A percentile compares a stretch with the other conserved stretches of the same genome.
Conservation (phyloP, 1,140 invertebrate species). For the Aphis craccivora region DNA sequence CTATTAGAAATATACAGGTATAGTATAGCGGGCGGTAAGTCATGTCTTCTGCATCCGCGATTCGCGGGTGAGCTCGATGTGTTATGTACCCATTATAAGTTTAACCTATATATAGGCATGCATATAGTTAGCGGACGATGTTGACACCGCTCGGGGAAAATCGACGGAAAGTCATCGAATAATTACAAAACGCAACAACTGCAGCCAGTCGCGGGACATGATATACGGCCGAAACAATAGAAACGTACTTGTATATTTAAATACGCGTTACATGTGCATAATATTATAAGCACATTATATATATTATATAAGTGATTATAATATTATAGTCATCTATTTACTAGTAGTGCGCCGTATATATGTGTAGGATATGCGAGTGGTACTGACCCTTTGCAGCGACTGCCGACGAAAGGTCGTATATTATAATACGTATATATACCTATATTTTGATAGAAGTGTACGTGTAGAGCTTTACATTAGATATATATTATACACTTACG, state of each 20-base stretch:
- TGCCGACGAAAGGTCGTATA: neutral
- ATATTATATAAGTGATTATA: neutral
- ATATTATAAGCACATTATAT: neutral
- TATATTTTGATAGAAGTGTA: neutral
- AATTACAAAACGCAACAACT: neutral
- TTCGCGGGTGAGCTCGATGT: neutral
- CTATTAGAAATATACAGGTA: neutral
- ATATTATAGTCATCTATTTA: neutral
- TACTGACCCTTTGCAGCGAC: slow-evolving; percentile 15
- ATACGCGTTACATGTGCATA: neutral
- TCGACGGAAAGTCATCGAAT: neutral
- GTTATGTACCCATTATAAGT: neutral
- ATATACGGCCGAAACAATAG: slow-evolving; percentile 22
- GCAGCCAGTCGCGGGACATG: neutral
- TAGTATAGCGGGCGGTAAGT: neutral
- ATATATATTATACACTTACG: neutral
- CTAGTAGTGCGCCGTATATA: neutral
- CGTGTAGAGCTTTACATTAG: neutral
- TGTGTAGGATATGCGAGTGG: neutral
- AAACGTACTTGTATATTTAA: neutral
- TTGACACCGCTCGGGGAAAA: neutral
- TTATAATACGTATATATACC: neutral
- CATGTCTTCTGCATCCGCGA: neutral
- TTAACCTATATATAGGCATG: too few relatives aligned
- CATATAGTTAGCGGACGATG: neutral